Evolutionary conservation across 2,888 invertebrate genomes (phyloP).

Genomic region (Drosophila neotestacea): DNA sequence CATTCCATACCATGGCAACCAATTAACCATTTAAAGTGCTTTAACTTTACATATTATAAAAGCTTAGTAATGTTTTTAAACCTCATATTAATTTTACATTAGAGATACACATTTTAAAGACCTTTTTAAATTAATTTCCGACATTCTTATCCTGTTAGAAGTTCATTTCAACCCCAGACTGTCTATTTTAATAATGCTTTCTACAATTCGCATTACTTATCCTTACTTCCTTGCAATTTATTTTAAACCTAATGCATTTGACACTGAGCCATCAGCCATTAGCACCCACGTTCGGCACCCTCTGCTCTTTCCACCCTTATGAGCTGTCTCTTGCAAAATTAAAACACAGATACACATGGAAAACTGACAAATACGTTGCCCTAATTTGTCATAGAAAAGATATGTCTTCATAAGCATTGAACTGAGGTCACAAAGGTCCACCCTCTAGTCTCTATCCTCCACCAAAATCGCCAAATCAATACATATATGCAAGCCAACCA

Average conservation of each 20-base stretch:
- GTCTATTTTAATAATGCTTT: conserved; percentile 28
- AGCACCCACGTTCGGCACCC: conserved; percentile 51
- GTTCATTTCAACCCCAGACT: not conserved
- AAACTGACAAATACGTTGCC: conserved; percentile 43
- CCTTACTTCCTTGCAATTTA: conserved; percentile 61
- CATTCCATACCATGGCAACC: too few species aligned
- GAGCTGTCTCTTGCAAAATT: conserved; percentile 46
- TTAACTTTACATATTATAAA: too few species aligned
- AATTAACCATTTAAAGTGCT: too few species aligned
- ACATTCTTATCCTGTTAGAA: conserved; percentile 60
- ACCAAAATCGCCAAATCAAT: conserved; percentile 49
- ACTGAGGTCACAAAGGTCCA: conserved; percentile 31
- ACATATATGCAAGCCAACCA: conserved; percentile 27
- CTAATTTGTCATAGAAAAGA: conserved; percentile 46
- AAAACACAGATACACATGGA: conserved; percentile 45
- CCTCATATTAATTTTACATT: too few species aligned
- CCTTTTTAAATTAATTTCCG: conserved; percentile 38
- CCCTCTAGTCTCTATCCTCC: not conserved
- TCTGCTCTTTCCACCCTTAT: conserved; percentile 30
- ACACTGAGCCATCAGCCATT: conserved; percentile 44
- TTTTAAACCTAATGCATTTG: conserved; percentile 53
- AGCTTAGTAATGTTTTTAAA: too few species aligned
- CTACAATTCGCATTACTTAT: conserved; percentile 24
- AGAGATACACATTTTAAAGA: conserved; percentile 68
- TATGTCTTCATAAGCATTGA: conserved; percentile 62